Percentiles rank a stretch among this genome's conserved stretches.
Conservation (phyloP, 2,797 vertebrate genomes). For the Alauda arvensis region DNA sequence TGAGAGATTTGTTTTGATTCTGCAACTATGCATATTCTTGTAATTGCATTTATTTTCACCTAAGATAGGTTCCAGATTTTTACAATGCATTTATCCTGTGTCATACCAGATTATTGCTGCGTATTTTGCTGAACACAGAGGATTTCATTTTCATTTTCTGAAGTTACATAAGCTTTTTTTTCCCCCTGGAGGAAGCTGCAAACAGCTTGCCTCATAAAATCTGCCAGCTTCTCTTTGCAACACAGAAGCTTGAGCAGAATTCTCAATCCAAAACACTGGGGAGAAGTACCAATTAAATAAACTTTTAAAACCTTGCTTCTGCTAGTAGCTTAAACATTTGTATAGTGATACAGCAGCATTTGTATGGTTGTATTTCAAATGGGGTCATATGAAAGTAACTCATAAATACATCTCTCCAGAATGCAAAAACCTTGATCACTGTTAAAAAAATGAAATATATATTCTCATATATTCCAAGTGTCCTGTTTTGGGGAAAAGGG, state of each 20-base stretch:
- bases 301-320: not conserved
- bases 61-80: not conserved
- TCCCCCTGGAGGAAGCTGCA: not conserved
- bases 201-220: conserved; percentile 11
- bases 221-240: not conserved
- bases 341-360: not conserved
- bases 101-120: conserved; percentile 14
- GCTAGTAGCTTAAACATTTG: not conserved
- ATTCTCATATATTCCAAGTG: not conserved
- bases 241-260: not conserved
- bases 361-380: not conserved
- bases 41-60: not conserved
- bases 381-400: not conserved
- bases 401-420: not conserved
- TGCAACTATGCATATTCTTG: not conserved
- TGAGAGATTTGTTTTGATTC: not conserved
- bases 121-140: conserved; percentile 27
- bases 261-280: not conserved
- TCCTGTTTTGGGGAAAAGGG: not conserved
- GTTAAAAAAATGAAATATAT: not conserved
- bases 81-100: not conserved
- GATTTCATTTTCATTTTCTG: conserved; percentile 18
- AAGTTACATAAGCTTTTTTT: conserved; percentile 21
- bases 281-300: not conserved
- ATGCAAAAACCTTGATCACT: not conserved